Evolutionary conservation across 2,797 vertebrate genomes (phyloP).

Genomic region (Arctocebus calabarensis): DNA sequence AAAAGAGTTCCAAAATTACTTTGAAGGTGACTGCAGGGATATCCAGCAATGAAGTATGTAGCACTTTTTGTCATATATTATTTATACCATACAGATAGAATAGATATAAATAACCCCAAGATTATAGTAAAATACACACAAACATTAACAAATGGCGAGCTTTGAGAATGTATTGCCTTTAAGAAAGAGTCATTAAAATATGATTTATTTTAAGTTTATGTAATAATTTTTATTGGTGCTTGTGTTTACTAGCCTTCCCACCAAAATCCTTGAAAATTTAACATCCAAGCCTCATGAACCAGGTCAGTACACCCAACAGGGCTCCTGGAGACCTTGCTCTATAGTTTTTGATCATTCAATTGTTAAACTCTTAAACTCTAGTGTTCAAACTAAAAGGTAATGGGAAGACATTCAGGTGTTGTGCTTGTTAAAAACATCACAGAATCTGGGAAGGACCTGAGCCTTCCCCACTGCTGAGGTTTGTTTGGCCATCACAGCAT

Average conservation of each 20-base stretch:
- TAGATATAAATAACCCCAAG: not conserved
- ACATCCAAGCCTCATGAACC: not conserved
- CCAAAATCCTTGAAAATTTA: not conserved
- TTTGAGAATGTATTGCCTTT: not conserved
- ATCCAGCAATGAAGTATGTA: too few species aligned
- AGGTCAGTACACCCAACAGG: fast-evolving
- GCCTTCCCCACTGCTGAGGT: not conserved
- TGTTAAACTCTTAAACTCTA: not conserved
- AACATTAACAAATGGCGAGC: not conserved
- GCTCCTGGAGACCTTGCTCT: not conserved
- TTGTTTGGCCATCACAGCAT: not conserved
- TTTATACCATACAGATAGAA: not conserved
- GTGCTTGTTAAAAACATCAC: not conserved
- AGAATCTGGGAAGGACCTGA: not conserved
- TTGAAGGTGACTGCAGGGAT: too few species aligned
- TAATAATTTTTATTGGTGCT: not conserved
- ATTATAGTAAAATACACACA: not conserved
- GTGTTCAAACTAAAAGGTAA: not conserved
- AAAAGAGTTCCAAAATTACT: too few species aligned
- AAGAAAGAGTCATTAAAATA: not conserved
- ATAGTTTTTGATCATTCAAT: not conserved
- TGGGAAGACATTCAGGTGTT: not conserved
- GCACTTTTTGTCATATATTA: too few species aligned
- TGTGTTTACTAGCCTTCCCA: not conserved
- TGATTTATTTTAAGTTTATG: not conserved